phyloP scores from a whole-genome alignment of 1,140 invertebrate species.

The Heliconius eleuchia region DNA sequence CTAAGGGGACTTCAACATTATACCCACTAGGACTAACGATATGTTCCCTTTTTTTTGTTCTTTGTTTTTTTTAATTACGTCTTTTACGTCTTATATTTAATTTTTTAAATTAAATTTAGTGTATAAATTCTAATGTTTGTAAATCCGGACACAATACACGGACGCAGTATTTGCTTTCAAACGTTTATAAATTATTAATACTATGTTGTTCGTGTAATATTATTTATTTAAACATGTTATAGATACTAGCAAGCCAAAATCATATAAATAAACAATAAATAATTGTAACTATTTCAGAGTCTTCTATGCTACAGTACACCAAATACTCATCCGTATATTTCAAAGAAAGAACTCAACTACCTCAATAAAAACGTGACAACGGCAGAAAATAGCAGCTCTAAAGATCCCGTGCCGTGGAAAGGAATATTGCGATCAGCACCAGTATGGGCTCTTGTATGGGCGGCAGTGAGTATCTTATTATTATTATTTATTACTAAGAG shows the following conservation, averaged over 20 bases:
- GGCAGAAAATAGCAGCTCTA: conserved; percentile 72
- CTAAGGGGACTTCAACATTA: not conserved
- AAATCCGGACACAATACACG: too few relatives aligned
- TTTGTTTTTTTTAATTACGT: too few relatives aligned
- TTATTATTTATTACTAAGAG: not conserved
- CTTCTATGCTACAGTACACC: conserved; percentile 90
- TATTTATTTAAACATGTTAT: too few relatives aligned
- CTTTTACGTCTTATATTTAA: too few relatives aligned
- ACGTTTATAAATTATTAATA: too few relatives aligned
- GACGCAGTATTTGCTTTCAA: too few relatives aligned
- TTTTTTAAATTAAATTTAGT: too few relatives aligned
- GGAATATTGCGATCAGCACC: conserved; percentile 88
- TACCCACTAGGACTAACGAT: not conserved
- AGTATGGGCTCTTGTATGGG: conserved; percentile 87
- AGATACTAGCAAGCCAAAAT: too few relatives aligned
- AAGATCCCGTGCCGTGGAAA: conserved; percentile 86
- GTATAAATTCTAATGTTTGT: too few relatives aligned
- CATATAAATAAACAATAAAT: not conserved
- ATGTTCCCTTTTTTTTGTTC: too few relatives aligned
- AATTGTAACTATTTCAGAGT: conserved; percentile 59
- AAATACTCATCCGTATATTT: conserved; percentile 91
- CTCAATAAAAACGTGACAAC: conserved; percentile 84
- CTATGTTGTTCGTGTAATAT: too few relatives aligned
- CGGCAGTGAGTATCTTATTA: conserved; percentile 71
- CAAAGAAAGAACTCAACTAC: conserved; percentile 88